A percentile compares a stretch with the other conserved stretches of the same genome.
phyloP scores from a whole-genome alignment of 2,888 invertebrate genomes.

The Hymenopus coronatus region DNA sequence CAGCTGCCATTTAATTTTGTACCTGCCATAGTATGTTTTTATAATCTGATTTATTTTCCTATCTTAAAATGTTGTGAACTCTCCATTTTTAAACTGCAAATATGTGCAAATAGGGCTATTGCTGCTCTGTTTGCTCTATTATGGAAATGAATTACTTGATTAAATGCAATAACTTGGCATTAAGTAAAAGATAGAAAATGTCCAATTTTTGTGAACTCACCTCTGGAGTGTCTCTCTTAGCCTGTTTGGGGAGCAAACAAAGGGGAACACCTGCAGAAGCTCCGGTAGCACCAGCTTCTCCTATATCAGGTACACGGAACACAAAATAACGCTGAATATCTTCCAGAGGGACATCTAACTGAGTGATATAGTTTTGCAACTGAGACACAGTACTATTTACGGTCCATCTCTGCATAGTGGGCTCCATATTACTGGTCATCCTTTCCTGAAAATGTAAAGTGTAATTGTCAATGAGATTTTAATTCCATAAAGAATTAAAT shows the following conservation, averaged over 20 bases:
- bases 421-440: constrained; percentile 45
- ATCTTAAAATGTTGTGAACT: no score
- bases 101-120: no score
- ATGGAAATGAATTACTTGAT: no score
- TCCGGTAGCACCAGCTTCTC: not conserved
- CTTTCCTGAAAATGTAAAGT: constrained; percentile 39
- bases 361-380: constrained; percentile 36
- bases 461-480: not conserved
- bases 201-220: not conserved
- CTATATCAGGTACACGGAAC: constrained; percentile 25
- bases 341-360: constrained; percentile 31
- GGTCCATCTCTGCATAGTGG: constrained; percentile 47
- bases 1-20: no score
- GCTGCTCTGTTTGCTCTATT: no score
- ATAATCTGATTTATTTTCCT: no score
- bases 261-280: not conserved
- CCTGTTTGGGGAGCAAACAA: not conserved
- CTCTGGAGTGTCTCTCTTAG: not conserved
- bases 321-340: constrained; percentile 38
- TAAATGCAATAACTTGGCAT: no score
- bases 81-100: no score
- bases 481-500: no score
- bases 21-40: no score
- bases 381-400: constrained; percentile 37
- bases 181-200: no score